A percentile compares a stretch with the other conserved stretches of the same genome.
These are phyloP conservation scores for Fragum whitleyi DNA, from an alignment of 2,888 invertebrate genomes.

Conservation along the genomic window DNA sequence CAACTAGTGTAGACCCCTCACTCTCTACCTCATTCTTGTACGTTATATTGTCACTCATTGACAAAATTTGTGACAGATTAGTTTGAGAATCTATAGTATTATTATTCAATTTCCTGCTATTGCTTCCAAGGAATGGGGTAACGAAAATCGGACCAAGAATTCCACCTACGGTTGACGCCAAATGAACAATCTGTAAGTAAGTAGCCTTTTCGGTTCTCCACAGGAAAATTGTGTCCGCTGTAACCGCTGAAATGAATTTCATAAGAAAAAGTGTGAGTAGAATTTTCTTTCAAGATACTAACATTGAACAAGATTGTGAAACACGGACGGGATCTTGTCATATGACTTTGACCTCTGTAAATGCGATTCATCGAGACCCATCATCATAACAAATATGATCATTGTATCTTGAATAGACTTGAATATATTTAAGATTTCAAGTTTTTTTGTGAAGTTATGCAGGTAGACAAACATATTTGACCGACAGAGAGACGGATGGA, in stretches of 20 bases:
- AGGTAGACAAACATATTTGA: too few relatives aligned
- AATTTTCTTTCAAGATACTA: too few relatives aligned
- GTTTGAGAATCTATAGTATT: neutral
- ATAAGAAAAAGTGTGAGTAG: too few relatives aligned
- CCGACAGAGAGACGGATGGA: too few relatives aligned
- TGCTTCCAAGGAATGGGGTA: neutral
- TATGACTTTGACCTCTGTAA: too few relatives aligned
- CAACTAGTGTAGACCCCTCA: neutral
- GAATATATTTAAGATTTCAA: too few relatives aligned
- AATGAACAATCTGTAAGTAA: constrained; percentile 10
- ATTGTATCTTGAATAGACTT: too few relatives aligned
- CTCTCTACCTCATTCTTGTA: neutral
- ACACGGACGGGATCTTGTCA: too few relatives aligned
- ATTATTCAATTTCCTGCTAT: neutral
- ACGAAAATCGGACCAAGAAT: neutral
- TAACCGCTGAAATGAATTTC: constrained; percentile 10
- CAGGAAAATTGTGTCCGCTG: constrained; percentile 8
- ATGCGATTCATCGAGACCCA: too few relatives aligned
- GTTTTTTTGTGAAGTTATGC: too few relatives aligned
- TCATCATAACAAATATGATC: too few relatives aligned
- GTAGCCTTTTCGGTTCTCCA: neutral
- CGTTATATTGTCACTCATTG: neutral
- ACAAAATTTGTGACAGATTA: neutral
- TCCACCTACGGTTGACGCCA: neutral
- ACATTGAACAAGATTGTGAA: too few relatives aligned